These are phyloP conservation scores for Empidonax alnorum DNA, from an alignment of 2,113 vertebrate species.

Conservation along the genomic window DNA sequence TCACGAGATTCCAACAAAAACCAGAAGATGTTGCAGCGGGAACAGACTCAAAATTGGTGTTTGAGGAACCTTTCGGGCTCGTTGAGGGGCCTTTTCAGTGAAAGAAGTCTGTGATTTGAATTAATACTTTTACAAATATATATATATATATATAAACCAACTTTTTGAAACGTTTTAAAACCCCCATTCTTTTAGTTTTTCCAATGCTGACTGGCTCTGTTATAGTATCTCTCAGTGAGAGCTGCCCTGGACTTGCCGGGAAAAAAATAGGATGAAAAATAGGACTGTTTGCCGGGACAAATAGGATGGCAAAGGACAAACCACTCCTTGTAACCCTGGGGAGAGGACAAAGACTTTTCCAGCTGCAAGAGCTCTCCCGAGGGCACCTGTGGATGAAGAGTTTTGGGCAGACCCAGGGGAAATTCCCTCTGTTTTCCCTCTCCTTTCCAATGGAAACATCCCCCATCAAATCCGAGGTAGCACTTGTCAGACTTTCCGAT, in stretches of 20 bases:
- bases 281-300: background rate
- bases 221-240: conserved; percentile 54
- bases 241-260: background rate
- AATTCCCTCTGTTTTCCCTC: background rate
- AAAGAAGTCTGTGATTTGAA: background rate
- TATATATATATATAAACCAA: fast-evolving
- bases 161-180: background rate
- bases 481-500: background rate
- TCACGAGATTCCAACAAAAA: fast-evolving
- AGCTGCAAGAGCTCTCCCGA: background rate
- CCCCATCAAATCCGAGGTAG: background rate
- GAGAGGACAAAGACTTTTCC: background rate
- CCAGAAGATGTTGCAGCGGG: background rate
- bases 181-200: background rate
- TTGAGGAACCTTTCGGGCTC: background rate
- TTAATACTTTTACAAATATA: background rate
- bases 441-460: background rate
- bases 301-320: background rate
- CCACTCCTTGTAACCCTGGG: background rate
- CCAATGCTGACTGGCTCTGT: background rate
- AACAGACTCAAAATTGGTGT: fast-evolving
- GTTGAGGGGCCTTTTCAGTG: fast-evolving
- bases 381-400: background rate
- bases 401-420: background rate
- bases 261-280: background rate